Conservation (phyloP, 1,140 invertebrate species). For the Leptopilina boulardi region DNA sequence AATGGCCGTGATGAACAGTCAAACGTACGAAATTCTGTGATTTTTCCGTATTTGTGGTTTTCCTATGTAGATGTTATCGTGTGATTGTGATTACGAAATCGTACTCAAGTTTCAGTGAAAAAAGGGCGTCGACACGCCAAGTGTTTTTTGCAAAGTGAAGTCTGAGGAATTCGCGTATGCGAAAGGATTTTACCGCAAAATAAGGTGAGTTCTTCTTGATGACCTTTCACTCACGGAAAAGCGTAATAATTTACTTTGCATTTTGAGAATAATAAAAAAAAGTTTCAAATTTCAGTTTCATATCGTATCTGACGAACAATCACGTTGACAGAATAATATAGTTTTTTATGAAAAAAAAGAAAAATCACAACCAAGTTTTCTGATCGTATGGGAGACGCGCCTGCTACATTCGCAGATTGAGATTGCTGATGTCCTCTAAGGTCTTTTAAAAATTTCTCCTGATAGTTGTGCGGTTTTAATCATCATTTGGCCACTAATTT, state of each 20-base stretch:
- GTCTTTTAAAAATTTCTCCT: constrained; percentile 18
- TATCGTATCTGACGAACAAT: not conserved
- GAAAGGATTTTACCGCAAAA: constrained; percentile 1
- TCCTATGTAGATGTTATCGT: not conserved
- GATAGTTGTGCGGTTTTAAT: not conserved
- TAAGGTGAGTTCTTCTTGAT: constrained; percentile 28
- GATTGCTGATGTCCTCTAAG: constrained; percentile 2
- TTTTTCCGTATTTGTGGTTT: constrained; percentile 16
- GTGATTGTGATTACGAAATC: not conserved
- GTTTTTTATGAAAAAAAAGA: not conserved
- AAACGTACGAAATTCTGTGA: constrained; percentile 49
- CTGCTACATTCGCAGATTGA: constrained; percentile 29
- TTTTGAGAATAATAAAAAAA: not conserved
- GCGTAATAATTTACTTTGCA: not conserved
- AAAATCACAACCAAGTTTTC: not conserved
- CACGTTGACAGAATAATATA: not conserved
- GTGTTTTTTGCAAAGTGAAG: not conserved
- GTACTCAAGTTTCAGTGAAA: not conserved
- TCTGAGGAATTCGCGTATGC: not conserved
- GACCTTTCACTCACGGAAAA: constrained; percentile 38
- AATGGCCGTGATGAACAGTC: constrained; percentile 66
- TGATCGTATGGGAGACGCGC: constrained; percentile 17
- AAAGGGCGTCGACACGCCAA: constrained; percentile 16
- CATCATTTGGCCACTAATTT: not conserved
- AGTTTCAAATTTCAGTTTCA: not conserved